Base-by-base conservation (phyloP, 2,888 invertebrate species). In the Parnassius mnemosyne region DNA sequence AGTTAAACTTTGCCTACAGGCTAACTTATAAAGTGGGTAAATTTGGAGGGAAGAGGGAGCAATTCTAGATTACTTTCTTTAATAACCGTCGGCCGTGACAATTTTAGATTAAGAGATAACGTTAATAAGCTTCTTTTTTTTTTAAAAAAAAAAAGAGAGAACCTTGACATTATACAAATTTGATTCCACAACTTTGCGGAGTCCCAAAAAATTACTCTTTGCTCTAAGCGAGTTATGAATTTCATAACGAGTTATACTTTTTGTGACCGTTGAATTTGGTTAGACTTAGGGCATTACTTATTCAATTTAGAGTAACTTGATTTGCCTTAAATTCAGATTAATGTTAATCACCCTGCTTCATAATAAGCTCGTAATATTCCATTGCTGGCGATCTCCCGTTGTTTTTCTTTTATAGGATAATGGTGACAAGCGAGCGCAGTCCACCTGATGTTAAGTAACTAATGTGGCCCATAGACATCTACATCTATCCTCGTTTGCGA, bases 91-190 rank as follows among this genome's bases (percentile, higher is more conserved):
- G 61, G 52, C n/a, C 49, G 49, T 16, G 57, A 62, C 62, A 53
- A 58, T 62, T 62, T 62, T 49, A 58, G 62, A 62, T 62, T 62
- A 62, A 62, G 25, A 58, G 53, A 58, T 58, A 62, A 62, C 53
- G 57, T 57, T 62, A 62, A 62, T 34, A 62, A 53, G 49, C 49
- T 57, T 57, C 53, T 57, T 62, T 57, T 62, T 57, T 53, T 11
- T 20, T 20, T 20, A 20, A 20, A 3, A 44, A 49, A 13, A 47
- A 46, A 46, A 46, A 46, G 16, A 16, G 16, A 62, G 53, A 43
- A 49, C 61, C 53, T 47, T 52, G 61, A 62, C 49, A 60, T 55
- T 44, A 44, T 44, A 60, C 54, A 60, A 60, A 57, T 57, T 47
- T 57, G 52, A 61, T 56, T 57, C 52, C 46, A 52, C 41, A 47